A percentile compares a stretch with the other conserved stretches of the same genome.
phyloP scores from a whole-genome alignment of 2,113 vertebrate genomes.

The Bungarus multicinctus region DNA sequence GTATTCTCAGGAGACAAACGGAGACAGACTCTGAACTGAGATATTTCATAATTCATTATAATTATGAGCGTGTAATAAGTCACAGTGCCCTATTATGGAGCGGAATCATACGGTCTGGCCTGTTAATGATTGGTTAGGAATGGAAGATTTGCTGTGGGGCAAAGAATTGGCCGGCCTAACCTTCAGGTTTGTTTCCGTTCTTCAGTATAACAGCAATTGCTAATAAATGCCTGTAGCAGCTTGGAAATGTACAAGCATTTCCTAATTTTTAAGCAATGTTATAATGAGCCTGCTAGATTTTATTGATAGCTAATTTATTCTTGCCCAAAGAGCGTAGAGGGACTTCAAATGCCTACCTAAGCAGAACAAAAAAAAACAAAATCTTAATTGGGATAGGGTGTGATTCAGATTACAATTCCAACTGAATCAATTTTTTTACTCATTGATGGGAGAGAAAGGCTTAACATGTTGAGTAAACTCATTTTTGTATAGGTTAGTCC shows the following conservation, averaged over 20 bases:
- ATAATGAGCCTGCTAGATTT: not conserved
- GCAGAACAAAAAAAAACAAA: not conserved
- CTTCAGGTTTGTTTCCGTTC: not conserved
- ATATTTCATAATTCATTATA: not conserved
- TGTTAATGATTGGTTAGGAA: not conserved
- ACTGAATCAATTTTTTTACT: not conserved
- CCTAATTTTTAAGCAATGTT: not conserved
- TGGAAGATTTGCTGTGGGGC: not conserved
- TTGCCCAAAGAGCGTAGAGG: not conserved
- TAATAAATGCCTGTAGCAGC: not conserved
- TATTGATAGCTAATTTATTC: not conserved
- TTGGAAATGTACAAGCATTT: not conserved
- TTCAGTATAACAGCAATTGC: not conserved
- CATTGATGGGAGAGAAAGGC: not conserved
- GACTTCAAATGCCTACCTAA: not conserved
- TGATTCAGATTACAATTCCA: not conserved
- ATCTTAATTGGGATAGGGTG: not conserved
- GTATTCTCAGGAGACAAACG: not conserved
- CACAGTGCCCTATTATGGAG: not conserved
- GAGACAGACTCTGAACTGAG: not conserved
- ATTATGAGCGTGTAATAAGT: not conserved
- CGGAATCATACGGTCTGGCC: not conserved
- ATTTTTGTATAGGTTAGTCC: not conserved
- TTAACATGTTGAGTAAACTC: not conserved
- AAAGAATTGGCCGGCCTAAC: not conserved